Percentiles rank a stretch among this genome's conserved stretches.
These are phyloP conservation scores for Rotaria socialis DNA, from an alignment of 2,888 invertebrate species.

Conservation along the genomic window DNA sequence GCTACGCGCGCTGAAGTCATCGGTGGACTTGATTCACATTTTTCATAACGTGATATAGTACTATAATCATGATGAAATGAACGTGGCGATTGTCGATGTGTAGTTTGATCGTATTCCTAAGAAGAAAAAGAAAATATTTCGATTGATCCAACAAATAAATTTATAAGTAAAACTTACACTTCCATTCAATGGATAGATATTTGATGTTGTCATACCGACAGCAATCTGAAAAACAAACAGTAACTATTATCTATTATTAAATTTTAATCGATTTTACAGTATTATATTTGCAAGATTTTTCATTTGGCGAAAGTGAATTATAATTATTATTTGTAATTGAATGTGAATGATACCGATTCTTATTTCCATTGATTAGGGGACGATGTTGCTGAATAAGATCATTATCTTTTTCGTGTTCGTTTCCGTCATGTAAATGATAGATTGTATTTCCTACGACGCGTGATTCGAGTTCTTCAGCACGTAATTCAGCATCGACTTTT, in stretches of 20 bases:
- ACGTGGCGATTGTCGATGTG: not conserved
- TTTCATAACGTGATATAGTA: constrained; percentile 49
- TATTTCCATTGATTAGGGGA: not conserved
- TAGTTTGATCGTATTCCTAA: not conserved
- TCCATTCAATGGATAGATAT: no score
- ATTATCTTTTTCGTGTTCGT: not conserved
- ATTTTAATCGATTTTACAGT: constrained; percentile 70
- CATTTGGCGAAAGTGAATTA: constrained; percentile 60
- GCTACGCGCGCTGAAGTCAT: not conserved
- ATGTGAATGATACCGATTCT: not conserved
- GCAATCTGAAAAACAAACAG: no score
- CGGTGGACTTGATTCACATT: constrained; percentile 44
- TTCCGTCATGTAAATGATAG: not conserved
- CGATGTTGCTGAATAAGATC: not conserved
- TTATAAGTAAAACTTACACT: no score
- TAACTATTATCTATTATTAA: no score
- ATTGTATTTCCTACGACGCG: constrained; percentile 64
- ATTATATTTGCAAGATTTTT: constrained; percentile 84
- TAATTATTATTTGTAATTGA: no score
- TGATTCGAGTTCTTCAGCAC: constrained; percentile 93
- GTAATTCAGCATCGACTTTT: constrained; percentile 76
- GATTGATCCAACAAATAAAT: no score
- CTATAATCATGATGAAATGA: not conserved
- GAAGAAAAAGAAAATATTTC: no score
- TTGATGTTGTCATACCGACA: no score